Percentiles rank a stretch among this genome's conserved stretches.
phyloP scores from a whole-genome alignment of 1,140 invertebrate species.

The Zaprionus davidi region DNA sequence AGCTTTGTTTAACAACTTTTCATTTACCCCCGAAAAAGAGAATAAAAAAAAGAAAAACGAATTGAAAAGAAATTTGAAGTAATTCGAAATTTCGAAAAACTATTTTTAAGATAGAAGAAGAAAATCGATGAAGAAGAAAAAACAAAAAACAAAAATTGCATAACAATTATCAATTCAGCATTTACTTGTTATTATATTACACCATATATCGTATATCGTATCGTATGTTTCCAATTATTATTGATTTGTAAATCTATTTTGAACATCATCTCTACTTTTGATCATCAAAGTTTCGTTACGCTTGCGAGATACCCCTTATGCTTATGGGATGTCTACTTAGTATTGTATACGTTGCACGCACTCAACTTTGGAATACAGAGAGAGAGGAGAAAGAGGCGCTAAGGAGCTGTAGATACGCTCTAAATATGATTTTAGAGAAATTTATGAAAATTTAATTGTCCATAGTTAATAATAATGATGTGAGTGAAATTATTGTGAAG shows the following conservation, averaged over 20 bases:
- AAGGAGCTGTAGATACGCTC: conserved; percentile 58
- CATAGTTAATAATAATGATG: not conserved
- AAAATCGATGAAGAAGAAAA: conserved; percentile 48
- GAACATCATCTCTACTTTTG: conserved; percentile 2
- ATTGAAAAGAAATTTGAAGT: conserved; percentile 15
- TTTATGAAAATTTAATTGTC: conserved; percentile 57
- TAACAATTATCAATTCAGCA: conserved; percentile 74
- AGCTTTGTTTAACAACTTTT: conserved; percentile 67
- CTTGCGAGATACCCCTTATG: conserved; percentile 8
- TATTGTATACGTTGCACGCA: conserved; percentile 14
- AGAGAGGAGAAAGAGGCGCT: not conserved
- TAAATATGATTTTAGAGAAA: conserved; percentile 44
- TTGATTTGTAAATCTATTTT: not conserved
- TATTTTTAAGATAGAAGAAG: conserved; percentile 60
- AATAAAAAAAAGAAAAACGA: conserved; percentile 9
- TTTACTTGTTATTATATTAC: conserved; percentile 65
- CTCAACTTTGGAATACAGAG: not conserved
- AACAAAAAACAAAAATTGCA: conserved; percentile 68
- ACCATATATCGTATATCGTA: conserved; percentile 38
- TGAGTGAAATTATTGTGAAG: conserved; percentile 13
- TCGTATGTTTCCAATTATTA: conserved; percentile 35
- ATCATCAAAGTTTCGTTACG: conserved; percentile 13
- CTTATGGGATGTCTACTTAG: not conserved
- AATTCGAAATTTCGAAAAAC: conserved; percentile 43
- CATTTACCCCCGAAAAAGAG: conserved; percentile 37